These are phyloP conservation scores for Hiodon alosoides DNA, from an alignment of 2,113 vertebrate genomes.

Conservation along the genomic window DNA sequence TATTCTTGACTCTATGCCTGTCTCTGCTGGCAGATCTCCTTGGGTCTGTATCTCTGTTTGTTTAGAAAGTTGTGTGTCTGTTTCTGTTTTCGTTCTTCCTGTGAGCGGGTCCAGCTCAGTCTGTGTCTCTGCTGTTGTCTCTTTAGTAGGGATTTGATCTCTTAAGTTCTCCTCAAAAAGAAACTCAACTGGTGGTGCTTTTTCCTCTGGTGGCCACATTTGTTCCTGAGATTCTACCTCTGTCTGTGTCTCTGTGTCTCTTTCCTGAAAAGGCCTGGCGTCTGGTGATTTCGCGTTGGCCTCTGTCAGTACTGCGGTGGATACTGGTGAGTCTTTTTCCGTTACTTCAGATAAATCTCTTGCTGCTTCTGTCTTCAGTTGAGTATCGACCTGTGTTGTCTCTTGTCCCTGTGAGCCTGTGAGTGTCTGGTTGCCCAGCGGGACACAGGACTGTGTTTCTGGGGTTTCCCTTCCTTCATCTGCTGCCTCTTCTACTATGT, in stretches of 20 bases:
- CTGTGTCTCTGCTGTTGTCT: not conserved
- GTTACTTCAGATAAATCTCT: conserved; percentile 26
- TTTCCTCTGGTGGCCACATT: not conserved
- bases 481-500: conserved; percentile 24
- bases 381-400: conserved; percentile 29
- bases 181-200: not conserved
- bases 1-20: not conserved
- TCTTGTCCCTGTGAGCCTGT: conserved; percentile 20
- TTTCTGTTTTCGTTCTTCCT: not conserved
- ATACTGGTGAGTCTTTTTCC: not conserved
- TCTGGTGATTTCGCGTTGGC: conserved; percentile 19
- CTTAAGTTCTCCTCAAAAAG: not conserved
- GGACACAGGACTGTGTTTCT: not conserved
- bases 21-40: not conserved
- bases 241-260: conserved; percentile 8
- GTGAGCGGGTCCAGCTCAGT: not conserved
- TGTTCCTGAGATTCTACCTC: not conserved
- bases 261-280: conserved; percentile 14
- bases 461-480: conserved; percentile 9
- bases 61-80: not conserved
- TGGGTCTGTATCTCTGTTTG: no score
- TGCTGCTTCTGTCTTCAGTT: conserved; percentile 15
- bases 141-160: not conserved
- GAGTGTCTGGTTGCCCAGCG: not conserved
- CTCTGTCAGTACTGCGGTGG: conserved; percentile 15